Conservation (phyloP, 2,113 vertebrate species). For the Proterorhinus semilunaris region DNA sequence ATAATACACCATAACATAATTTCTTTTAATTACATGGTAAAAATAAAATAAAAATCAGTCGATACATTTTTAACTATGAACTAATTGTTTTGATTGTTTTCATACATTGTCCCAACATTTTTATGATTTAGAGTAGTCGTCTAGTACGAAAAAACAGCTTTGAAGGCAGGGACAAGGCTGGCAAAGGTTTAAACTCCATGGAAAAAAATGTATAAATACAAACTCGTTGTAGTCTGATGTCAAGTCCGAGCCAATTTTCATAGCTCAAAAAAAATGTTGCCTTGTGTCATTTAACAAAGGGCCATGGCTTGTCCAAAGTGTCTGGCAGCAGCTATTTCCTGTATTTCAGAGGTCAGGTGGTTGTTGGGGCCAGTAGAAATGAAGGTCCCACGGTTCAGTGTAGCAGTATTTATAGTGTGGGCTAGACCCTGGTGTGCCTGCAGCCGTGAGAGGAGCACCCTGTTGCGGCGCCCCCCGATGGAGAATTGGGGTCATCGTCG, state of each 20-base stretch:
- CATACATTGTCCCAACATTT: not conserved
- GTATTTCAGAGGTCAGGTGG: constrained; percentile 69
- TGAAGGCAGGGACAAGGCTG: constrained; percentile 63
- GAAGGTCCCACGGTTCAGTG: constrained; percentile 32
- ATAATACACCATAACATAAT: no score
- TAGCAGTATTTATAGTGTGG: not conserved
- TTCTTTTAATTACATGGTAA: no score
- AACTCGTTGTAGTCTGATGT: constrained; percentile 42
- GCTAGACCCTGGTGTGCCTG: constrained; percentile 86
- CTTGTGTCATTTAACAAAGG: constrained; percentile 3
- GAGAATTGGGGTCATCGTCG: constrained; percentile 81
- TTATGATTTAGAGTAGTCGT: not conserved
- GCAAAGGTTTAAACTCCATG: constrained; percentile 60
- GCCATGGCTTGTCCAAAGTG: constrained; percentile 31
- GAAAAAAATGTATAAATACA: constrained; percentile 52
- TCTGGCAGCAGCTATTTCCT: constrained; percentile 37
- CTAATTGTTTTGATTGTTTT: not conserved
- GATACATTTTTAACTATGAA: not conserved
- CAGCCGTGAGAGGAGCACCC: constrained; percentile 84
- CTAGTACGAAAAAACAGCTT: constrained; percentile 65
- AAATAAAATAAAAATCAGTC: not conserved
- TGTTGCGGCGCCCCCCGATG: constrained; percentile 63
- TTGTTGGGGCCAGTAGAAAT: constrained; percentile 56
- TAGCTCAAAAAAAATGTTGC: constrained; percentile 24
- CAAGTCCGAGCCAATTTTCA: constrained; percentile 41